Conservation (phyloP, 2,113 vertebrate species). For the Blennius ocellaris region DNA sequence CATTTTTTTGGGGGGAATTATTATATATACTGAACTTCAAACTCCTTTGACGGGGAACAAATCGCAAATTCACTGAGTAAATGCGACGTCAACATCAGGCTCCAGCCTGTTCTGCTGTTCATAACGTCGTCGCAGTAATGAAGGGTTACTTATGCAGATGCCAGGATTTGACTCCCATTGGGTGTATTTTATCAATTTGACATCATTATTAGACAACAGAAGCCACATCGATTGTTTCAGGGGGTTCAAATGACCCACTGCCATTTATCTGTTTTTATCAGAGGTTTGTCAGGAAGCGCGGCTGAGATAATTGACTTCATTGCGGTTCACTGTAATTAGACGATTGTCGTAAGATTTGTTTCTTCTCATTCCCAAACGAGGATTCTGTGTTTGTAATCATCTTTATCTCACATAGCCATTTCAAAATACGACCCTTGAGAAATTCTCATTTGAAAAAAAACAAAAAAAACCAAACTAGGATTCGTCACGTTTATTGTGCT, state of each 20-base stretch:
- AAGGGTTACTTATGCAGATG: constrained; percentile 52
- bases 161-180: constrained; percentile 56
- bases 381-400: too few relatives aligned
- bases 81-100: constrained; percentile 37
- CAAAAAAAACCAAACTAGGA: neutral
- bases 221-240: constrained; percentile 1
- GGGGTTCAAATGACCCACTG: neutral
- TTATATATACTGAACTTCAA: constrained; percentile 13
- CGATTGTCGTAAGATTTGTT: too few relatives aligned
- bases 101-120: constrained; percentile 58
- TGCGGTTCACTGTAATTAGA: too few relatives aligned
- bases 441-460: too few relatives aligned
- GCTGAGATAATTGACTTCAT: too few relatives aligned
- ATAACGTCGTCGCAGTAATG: constrained; percentile 55
- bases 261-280: neutral
- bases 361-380: too few relatives aligned
- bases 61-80: constrained; percentile 54
- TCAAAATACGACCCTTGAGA: neutral
- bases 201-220: constrained; percentile 16
- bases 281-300: neutral
- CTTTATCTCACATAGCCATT: too few relatives aligned
- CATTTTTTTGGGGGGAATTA: neutral
- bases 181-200: constrained; percentile 22
- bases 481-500: constrained; percentile 2
- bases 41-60: constrained; percentile 50